Evolutionary conservation across 30 jellyfish, hydroid and myxozoan species (phyloP), one percentile per base, ranked within the genome.

Genomic region (Pelagia noctiluca): DNA sequence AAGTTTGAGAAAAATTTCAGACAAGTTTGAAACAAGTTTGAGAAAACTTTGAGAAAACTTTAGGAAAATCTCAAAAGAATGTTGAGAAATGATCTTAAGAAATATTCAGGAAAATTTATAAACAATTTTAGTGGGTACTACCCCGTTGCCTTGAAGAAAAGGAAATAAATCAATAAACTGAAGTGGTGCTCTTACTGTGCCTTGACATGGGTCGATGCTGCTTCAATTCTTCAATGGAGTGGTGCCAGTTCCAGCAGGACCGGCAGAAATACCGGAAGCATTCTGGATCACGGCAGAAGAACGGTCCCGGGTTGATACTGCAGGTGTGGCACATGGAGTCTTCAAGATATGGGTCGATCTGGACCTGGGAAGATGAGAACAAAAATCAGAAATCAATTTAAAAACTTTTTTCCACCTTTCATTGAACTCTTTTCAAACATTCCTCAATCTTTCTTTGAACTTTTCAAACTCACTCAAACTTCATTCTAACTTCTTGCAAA

Each of bases 221-320:
- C 70, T 81, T 72, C 82, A 92, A 73, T 31, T 83, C 65, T 48
- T 82, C 95, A 50, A 86, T 87, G 36, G 97, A 87, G 35, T 93
- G 99, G 35, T 88, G 97, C 97, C 97, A 87, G 24, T 78, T 64
- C 99, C 99, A 93, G 80, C 99, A 93, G 3, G 96, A 89, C 19
- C 88, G 93, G 78, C 99, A 93, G 53, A 93, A 93, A 64, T 93
- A 93, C 50, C 92, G 76, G 89, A 87, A 87, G 50, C 99, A 93
- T 79, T 88, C 95, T 16, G 96, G 87, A 33, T 96, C 94, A 7
- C 97, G 95, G 89, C 99, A 93, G 66, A 93, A 93, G 85, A 93
- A 93, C 52, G 99, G 99, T 1, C 99, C 99, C 5, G 96, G 92
- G 25, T 88, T 84, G 57, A 76, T 35, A 23, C 72, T 92, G 78